phyloP scores from a whole-genome alignment of 2,113 vertebrate species.

The Steatornis caripensis region DNA sequence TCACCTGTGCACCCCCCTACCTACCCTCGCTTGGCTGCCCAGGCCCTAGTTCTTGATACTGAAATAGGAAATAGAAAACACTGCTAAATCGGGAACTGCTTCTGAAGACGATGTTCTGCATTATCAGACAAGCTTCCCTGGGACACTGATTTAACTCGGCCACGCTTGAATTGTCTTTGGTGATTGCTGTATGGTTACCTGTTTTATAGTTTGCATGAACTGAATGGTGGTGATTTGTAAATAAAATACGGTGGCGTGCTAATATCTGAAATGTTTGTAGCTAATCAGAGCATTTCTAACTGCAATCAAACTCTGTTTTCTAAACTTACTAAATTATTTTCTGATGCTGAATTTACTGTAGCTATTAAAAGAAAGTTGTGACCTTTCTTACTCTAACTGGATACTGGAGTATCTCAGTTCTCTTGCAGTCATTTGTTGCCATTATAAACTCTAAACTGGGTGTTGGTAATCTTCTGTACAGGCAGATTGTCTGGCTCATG shows the following conservation, averaged over 20 bases:
- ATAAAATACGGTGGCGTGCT: background rate
- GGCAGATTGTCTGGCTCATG: background rate
- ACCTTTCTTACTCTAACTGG: background rate
- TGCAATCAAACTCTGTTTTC: background rate
- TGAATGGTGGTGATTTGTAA: background rate
- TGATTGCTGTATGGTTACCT: background rate
- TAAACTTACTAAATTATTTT: background rate
- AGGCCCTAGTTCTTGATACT: rapidly evolving
- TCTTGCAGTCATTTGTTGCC: background rate
- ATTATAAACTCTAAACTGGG: background rate
- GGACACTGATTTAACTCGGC: background rate
- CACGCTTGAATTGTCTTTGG: background rate
- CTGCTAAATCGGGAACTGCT: background rate
- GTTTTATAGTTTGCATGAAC: background rate
- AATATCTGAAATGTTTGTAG: background rate
- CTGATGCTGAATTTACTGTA: background rate
- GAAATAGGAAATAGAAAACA: background rate
- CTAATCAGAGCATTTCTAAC: background rate
- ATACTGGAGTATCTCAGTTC: background rate
- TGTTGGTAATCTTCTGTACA: background rate
- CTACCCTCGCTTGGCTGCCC: background rate
- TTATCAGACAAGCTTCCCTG: background rate
- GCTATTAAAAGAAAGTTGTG: background rate
- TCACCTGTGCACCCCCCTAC: rapidly evolving
- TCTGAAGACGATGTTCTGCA: background rate